phyloP scores from a whole-genome alignment of 2,113 vertebrate species.

The Megaceryle maxima region DNA sequence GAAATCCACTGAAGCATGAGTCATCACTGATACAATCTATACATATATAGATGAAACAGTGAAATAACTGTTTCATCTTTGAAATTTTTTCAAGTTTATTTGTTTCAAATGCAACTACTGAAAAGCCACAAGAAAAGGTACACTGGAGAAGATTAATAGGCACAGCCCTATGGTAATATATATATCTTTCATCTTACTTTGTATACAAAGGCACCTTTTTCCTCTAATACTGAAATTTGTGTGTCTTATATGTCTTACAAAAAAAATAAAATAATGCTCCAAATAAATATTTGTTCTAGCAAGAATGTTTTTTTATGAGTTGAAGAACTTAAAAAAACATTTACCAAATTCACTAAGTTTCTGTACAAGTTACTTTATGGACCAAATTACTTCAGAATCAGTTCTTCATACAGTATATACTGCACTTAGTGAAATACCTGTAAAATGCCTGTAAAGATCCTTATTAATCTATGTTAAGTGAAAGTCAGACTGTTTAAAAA shows the following conservation, averaged over 20 bases:
- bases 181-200: not conserved
- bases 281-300: slow-evolving; percentile 1
- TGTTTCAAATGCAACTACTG: not conserved
- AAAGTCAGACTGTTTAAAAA: not conserved
- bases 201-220: not conserved
- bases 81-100: not conserved
- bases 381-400: not conserved
- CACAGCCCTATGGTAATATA: not conserved
- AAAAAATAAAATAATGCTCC: not conserved
- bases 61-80: not conserved
- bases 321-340: not conserved
- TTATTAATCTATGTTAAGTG: not conserved
- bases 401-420: not conserved
- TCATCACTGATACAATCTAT: not conserved
- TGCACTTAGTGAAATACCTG: not conserved
- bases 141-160: not conserved
- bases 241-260: not conserved
- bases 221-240: not conserved
- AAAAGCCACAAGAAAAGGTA: not conserved
- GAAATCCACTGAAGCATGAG: not conserved
- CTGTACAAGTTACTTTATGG: not conserved
- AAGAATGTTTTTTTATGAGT: not conserved
- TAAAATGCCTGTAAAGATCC: not conserved
- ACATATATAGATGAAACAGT: not conserved
- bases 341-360: not conserved